Percentiles rank a stretch among this genome's conserved stretches.
These are phyloP conservation scores for Mandrillus leucophaeus DNA, from an alignment of 2,113 vertebrate genomes.

Conservation along the genomic window DNA sequence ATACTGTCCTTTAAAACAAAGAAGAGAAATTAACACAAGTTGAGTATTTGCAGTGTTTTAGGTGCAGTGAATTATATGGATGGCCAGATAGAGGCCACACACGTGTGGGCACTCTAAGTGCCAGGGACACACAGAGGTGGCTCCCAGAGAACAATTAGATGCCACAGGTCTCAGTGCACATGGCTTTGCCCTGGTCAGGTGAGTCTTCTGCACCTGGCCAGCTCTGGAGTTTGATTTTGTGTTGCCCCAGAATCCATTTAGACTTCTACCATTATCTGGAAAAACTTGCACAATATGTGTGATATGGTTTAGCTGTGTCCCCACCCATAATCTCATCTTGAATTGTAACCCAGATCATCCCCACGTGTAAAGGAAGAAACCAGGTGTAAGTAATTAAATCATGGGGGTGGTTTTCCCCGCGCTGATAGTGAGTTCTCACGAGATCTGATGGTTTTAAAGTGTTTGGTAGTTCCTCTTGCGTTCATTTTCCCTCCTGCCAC, in stretches of 20 bases:
- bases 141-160: neutral
- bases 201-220: neutral
- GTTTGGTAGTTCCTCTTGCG: no score
- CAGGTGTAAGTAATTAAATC: no score
- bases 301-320: no score
- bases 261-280: neutral
- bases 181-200: neutral
- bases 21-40: neutral
- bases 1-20: neutral
- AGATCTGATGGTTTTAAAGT: no score
- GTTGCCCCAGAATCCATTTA: neutral
- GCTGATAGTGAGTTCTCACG: no score
- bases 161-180: neutral
- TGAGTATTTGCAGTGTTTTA: neutral
- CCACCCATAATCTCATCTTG: no score
- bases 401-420: no score
- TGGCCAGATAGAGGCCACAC: neutral
- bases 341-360: no score
- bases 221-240: neutral
- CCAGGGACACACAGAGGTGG: neutral
- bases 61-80: neutral
- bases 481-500: no score
- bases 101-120: accelerated
- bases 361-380: no score
- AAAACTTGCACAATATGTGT: neutral